Conservation (phyloP, 2,797 vertebrate species). For the Oceanodroma leucorhoa region DNA sequence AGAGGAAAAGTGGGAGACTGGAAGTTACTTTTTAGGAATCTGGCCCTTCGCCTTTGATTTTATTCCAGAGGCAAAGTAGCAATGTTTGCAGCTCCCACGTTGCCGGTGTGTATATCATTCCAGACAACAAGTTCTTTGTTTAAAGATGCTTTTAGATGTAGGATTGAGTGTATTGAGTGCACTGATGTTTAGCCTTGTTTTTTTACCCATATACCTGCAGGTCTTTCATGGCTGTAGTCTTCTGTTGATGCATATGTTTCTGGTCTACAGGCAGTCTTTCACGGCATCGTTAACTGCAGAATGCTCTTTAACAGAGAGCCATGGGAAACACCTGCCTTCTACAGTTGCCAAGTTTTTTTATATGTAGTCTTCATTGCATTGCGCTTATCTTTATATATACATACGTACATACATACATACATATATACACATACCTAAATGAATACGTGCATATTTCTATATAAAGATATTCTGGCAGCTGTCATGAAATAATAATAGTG, state of each 20-base stretch:
- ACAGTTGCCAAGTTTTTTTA: slow-evolving; percentile 29
- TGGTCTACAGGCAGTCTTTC: slow-evolving; percentile 43
- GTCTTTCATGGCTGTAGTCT: slow-evolving; percentile 37
- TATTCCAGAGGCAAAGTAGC: slow-evolving; percentile 45
- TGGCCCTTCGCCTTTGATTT: slow-evolving; percentile 35
- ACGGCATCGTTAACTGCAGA: slow-evolving; percentile 48
- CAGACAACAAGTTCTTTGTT: slow-evolving; percentile 50
- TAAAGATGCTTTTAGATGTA: slow-evolving; percentile 50
- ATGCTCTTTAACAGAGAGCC: slow-evolving; percentile 49
- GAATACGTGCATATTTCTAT: not conserved
- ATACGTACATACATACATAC: too few species aligned
- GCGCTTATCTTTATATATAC: slow-evolving; percentile 55
- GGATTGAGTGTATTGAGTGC: not conserved
- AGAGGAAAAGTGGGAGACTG: slow-evolving; percentile 36
- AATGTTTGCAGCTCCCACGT: not conserved
- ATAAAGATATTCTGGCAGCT: slow-evolving; percentile 52
- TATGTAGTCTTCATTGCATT: slow-evolving; percentile 33
- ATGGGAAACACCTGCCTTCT: slow-evolving; percentile 75
- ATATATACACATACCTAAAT: not conserved
- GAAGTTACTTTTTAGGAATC: slow-evolving; percentile 27
- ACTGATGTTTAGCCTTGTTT: not conserved
- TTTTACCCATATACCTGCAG: slow-evolving; percentile 43
- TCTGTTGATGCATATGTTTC: slow-evolving; percentile 26
- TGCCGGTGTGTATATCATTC: slow-evolving; percentile 3
- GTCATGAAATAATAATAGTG: slow-evolving; percentile 10